Evolutionary conservation across 2,797 vertebrate species (phyloP).

Genomic region (Siniperca obscura): DNA sequence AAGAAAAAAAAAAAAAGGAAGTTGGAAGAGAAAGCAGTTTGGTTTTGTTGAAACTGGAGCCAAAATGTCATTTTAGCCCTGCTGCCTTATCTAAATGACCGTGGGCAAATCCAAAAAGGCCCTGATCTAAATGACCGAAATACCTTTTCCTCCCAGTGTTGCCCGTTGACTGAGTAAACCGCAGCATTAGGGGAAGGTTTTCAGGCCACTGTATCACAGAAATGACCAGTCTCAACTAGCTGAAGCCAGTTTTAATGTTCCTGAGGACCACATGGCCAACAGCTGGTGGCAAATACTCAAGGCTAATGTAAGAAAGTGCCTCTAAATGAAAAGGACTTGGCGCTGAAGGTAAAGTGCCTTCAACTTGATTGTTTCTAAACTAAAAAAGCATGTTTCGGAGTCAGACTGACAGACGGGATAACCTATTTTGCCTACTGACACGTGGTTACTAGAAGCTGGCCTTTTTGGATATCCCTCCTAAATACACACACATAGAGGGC

Average conservation of each 20-base stretch:
- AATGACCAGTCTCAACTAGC: constrained; percentile 50
- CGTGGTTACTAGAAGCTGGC: neutral
- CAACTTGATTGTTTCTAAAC: neutral
- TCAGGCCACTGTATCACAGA: neutral
- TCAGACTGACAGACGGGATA: neutral
- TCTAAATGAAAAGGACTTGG: constrained; percentile 48
- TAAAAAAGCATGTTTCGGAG: neutral
- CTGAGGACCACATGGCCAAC: constrained; percentile 48
- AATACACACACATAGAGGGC: neutral
- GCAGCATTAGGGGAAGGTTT: constrained; percentile 12
- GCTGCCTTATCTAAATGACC: constrained; percentile 35
- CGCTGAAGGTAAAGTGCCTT: constrained; percentile 38
- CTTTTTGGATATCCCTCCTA: neutral
- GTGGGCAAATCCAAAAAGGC: constrained; percentile 19
- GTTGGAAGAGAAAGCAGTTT: neutral
- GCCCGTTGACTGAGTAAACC: constrained; percentile 36
- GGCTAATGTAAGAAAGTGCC: constrained; percentile 60
- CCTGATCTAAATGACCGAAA: constrained; percentile 32
- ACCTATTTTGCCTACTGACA: neutral
- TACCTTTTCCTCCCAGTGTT: neutral
- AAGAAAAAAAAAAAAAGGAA: neutral
- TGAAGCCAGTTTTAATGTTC: constrained; percentile 56
- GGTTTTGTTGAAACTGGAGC: constrained; percentile 16
- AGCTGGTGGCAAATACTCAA: constrained; percentile 61
- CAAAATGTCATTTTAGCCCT: constrained; percentile 44